phyloP scores from a whole-genome alignment of 2,113 vertebrate genomes.

The Scomber japonicus region DNA sequence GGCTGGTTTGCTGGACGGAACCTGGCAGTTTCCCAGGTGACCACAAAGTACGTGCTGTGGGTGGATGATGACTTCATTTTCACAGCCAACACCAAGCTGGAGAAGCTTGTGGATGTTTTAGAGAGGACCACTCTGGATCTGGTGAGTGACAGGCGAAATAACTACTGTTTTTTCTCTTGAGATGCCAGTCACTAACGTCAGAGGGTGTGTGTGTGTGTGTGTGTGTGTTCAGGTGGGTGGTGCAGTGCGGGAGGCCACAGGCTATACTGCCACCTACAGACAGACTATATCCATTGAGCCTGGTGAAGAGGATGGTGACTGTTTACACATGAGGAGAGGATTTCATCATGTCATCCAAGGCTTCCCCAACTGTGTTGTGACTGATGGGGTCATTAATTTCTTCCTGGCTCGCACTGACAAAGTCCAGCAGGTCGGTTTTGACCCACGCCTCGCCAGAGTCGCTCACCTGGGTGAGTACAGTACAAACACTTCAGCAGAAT shows the following conservation, averaged over 20 bases:
- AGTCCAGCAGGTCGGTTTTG: slow-evolving; percentile 92
- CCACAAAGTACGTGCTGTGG: slow-evolving; percentile 94
- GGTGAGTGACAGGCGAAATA: slow-evolving; percentile 76
- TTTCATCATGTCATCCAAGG: slow-evolving; percentile 90
- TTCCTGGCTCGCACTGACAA: slow-evolving; percentile 92
- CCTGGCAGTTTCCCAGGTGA: slow-evolving; percentile 92
- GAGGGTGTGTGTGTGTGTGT: slow-evolving; percentile 31
- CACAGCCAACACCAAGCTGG: slow-evolving; percentile 89
- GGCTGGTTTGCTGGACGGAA: slow-evolving; percentile 95
- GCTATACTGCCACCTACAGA: slow-evolving; percentile 90
- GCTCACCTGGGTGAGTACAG: slow-evolving; percentile 90
- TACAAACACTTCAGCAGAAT: not conserved
- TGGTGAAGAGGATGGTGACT: slow-evolving; percentile 89
- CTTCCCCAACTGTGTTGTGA: slow-evolving; percentile 92
- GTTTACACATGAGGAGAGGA: slow-evolving; percentile 87
- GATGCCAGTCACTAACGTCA: not conserved
- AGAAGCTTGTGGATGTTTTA: slow-evolving; percentile 91
- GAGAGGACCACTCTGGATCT: slow-evolving; percentile 91
- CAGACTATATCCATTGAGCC: slow-evolving; percentile 89
- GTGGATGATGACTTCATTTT: slow-evolving; percentile 95
- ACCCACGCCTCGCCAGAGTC: slow-evolving; percentile 88
- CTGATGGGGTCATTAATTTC: slow-evolving; percentile 94
- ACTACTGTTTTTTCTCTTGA: not conserved
- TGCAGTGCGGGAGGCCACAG: slow-evolving; percentile 91
- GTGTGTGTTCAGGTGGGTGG: slow-evolving; percentile 88